phyloP scores from a whole-genome alignment of 2,113 vertebrate genomes.

The Eolophus roseicapilla region DNA sequence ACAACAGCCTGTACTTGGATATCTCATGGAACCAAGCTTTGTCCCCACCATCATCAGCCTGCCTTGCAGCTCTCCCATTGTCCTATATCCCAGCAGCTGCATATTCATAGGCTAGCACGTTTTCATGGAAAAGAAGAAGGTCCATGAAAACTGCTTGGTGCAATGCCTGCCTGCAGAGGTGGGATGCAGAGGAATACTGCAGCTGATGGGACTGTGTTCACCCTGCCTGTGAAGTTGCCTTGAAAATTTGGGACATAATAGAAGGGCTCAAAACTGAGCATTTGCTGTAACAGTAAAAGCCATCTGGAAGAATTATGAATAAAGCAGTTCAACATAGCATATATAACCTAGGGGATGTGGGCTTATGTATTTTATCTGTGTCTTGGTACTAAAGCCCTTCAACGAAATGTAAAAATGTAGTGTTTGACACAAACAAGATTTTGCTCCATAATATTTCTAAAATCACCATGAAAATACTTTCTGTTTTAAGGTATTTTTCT shows the following conservation, averaged over 20 bases:
- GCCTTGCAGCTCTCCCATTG: background rate
- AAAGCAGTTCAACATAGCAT: background rate
- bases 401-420: background rate
- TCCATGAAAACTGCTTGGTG: background rate
- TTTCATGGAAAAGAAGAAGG: background rate
- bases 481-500: background rate
- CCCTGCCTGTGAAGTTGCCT: background rate
- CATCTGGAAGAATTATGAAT: background rate
- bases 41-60: background rate
- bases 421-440: background rate
- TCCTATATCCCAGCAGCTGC: background rate
- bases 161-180: background rate
- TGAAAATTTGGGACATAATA: background rate
- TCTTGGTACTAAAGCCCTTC: background rate
- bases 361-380: background rate
- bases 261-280: background rate
- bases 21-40: accelerated
- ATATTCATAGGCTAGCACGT: background rate
- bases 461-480: background rate
- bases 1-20: accelerated
- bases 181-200: background rate
- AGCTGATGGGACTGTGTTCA: background rate
- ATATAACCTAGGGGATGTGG: background rate
- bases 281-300: background rate
- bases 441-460: background rate